Percentiles rank a stretch among this genome's conserved stretches.
phyloP scores from a whole-genome alignment of 1,140 invertebrate genomes.

The Leptinotarsa lineolata region DNA sequence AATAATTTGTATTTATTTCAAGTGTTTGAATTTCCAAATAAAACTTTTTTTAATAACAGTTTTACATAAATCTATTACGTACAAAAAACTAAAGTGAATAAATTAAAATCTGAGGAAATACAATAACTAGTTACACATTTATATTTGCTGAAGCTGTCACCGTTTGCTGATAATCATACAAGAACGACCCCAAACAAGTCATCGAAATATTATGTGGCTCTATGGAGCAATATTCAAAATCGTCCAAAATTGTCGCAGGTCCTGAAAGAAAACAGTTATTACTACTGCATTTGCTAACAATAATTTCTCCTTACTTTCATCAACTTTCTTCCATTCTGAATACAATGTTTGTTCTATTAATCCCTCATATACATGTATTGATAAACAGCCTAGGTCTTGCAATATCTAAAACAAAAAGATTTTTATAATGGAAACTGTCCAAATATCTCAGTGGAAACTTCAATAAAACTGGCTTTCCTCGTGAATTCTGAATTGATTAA shows the following conservation, averaged over 20 bases:
- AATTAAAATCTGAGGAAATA: neutral
- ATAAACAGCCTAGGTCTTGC: slow-evolving; percentile 42
- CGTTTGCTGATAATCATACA: slow-evolving; percentile 24
- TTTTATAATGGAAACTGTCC: too few relatives aligned
- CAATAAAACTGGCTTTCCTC: too few relatives aligned
- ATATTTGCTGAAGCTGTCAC: neutral
- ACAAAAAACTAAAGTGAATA: neutral
- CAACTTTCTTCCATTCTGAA: slow-evolving; percentile 28
- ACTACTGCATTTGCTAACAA: neutral
- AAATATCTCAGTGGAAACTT: too few relatives aligned
- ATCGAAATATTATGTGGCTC: slow-evolving; percentile 33
- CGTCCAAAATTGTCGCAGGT: slow-evolving; percentile 40
- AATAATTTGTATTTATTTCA: slow-evolving; percentile 15
- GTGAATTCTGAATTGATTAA: too few relatives aligned
- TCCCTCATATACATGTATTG: slow-evolving; percentile 32
- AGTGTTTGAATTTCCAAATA: neutral
- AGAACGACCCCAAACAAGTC: slow-evolving; percentile 40
- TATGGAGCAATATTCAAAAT: slow-evolving; percentile 42
- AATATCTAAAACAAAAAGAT: slow-evolving; percentile 38
- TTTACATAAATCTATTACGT: too few relatives aligned
- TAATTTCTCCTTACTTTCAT: slow-evolving; percentile 33
- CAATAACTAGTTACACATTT: slow-evolving; percentile 4
- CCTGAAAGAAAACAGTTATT: slow-evolving; percentile 33
- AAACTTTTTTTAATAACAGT: neutral
- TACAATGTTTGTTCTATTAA: slow-evolving; percentile 27